Percentiles rank a stretch among this genome's conserved stretches.
Conservation (phyloP, 2,113 vertebrate species). For the Dipodomys merriami region DNA sequence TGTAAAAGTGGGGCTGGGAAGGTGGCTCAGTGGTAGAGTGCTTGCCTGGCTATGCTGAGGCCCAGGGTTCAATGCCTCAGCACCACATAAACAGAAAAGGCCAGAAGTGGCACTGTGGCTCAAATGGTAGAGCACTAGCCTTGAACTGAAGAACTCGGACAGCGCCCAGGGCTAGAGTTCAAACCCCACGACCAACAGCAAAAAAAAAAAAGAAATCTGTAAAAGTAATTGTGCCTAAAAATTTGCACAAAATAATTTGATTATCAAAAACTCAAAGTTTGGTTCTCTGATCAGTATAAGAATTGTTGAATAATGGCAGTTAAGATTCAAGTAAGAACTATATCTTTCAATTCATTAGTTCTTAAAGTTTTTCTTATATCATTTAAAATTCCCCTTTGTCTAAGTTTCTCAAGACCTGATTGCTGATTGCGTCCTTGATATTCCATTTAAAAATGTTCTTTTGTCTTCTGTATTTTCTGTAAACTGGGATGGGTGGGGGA, state of each 20-base stretch:
- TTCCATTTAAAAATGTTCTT: neutral
- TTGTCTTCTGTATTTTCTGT: slow-evolving; percentile 31
- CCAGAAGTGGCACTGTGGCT: no score
- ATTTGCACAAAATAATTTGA: slow-evolving; percentile 25
- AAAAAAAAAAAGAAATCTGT: neutral
- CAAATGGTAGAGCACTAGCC: no score
- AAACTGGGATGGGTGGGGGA: neutral
- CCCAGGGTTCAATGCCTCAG: no score
- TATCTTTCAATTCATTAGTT: neutral
- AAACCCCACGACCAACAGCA: no score
- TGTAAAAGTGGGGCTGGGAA: neutral
- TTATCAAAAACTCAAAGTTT: slow-evolving; percentile 36
- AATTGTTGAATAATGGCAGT: slow-evolving; percentile 28
- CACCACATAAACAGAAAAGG: no score
- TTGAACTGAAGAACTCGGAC: no score
- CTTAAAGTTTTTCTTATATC: slow-evolving; percentile 13
- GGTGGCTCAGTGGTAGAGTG: no score
- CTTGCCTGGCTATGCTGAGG: no score
- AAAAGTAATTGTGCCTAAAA: slow-evolving; percentile 1
- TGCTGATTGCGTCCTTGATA: slow-evolving; percentile 32
- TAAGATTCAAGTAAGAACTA: slow-evolving; percentile 30
- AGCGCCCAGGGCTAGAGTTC: no score
- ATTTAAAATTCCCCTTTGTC: slow-evolving; percentile 4
- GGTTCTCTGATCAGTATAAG: neutral
- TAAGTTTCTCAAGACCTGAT: neutral